Base-by-base conservation (phyloP, 1,140 invertebrate species). In the Heliconius eleuchia region DNA sequence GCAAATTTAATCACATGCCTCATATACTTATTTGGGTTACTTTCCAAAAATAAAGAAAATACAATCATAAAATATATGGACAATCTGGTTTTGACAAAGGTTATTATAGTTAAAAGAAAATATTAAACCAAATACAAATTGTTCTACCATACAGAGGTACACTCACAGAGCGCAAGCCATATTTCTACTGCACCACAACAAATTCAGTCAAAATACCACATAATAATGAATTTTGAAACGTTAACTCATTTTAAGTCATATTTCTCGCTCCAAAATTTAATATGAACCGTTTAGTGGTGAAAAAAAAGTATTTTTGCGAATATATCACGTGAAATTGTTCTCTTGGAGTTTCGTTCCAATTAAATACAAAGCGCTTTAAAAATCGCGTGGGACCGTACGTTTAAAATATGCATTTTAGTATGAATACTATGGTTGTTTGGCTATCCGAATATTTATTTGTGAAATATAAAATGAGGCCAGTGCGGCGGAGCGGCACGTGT, bases 271-370 rank as follows among this genome's bases (percentile, higher is more conserved):
- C 76, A 76, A 80, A 80, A 80, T 71, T 80, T 80, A 80, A 80
- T 73, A 80, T 77, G 79, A 72, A 80, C 75, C 74, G 74, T 81
- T 81, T 77, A 73, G 75, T 60, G 60, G 71, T 73, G 76, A 8
- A 46, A 73, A 73, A 76, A 60, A 78, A 77, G 73, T 74, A 80
- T 57, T 57, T 16, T 23, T 66, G 60, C 23, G 60, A 77, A 79
- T 81, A 74, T 81, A 66, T 73, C 77, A 83, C 77, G 76, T 75
- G 77, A 81, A 81, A 78, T 77, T 81, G 82, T 82, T 80, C 81
- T 71, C 78, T 80, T 76, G 16, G 76, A 73, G 78, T 78, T 80
- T 77, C 80, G 75, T 81, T 79, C 60, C 79, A 83, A 83, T 83
- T 83, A 80, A 83, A 80, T 80, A 74, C 34, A 66, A 66, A 76